Evolutionary conservation across 2,113 vertebrate genomes (phyloP), one percentile per base, ranked within the genome.

Genomic region (Brachyhypopomus occidentalis): DNA sequence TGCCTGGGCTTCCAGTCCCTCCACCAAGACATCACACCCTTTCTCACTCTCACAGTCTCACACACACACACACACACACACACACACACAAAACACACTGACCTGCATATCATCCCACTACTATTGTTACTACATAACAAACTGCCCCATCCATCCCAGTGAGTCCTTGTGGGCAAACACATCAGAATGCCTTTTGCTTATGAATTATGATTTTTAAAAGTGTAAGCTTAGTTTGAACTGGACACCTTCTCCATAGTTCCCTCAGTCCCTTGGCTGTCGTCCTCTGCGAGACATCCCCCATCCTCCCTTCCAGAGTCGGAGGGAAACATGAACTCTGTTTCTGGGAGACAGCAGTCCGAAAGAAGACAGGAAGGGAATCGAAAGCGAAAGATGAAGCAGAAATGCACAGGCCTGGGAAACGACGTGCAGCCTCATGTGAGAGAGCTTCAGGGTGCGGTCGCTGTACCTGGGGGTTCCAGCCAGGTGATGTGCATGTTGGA

Each of bases 41-140:
- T 96, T 86, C 96, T 96, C 85, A 99, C 94, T 96, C 96, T 97
- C 82, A 99, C 95, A 0, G 95, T 96, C 97, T 99, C 88, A 52
- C 6, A 85, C 55, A 78, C 56, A 59, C 41, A 41, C 41, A 52
- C 45, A 52, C 45, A 52, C 45, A 52, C 45, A 52, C 27, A 58
- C 23, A 75, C 52, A 79, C 48, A 71, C 52, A 79, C 9, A 78
- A 27, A 62, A 58, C 4, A 16, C 45, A 52, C 8, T 52, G 9
- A 52, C 45, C 41, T 45, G 41, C 5, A 36, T 16, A 25, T 25
- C 4, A 34, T 58, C 55, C 30, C 30, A 30, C 30, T 30, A 30
- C 30, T 30, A 30, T n/a, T n/a, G n/a, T n/a, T n/a, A n/a, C n/a
- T n/a, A n/a, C n/a, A 30, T 2, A 3, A 52, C 12, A 41, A 9